A percentile compares a stretch with the other conserved stretches of the same genome.
phyloP scores from a whole-genome alignment of 2,888 invertebrate genomes.

The Mactromeris polynyma region DNA sequence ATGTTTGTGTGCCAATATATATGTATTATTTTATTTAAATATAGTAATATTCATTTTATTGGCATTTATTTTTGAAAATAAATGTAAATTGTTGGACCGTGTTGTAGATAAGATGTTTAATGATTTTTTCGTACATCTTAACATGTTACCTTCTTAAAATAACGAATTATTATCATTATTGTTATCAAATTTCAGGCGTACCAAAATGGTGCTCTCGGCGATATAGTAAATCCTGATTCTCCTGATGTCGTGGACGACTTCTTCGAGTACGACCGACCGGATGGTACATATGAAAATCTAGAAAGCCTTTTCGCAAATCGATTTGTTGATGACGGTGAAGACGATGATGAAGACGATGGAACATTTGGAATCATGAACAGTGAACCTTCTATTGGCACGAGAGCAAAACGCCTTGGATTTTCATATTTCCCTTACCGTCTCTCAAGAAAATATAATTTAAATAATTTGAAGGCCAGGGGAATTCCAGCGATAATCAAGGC shows the following conservation, averaged over 20 bases:
- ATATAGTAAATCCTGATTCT: slow-evolving; percentile 4
- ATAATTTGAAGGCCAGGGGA: neutral
- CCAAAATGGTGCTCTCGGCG: neutral
- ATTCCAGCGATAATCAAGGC: neutral
- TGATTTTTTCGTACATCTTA: too few species aligned
- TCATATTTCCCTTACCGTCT: slow-evolving; percentile 40
- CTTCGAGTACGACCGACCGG: slow-evolving; percentile 24
- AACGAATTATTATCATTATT: neutral
- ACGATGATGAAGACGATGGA: neutral
- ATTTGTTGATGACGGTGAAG: neutral
- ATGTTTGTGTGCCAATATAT: too few species aligned
- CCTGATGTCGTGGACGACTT: slow-evolving; percentile 9
- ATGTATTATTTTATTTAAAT: too few species aligned
- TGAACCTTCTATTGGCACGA: neutral
- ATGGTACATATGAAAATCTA: slow-evolving; percentile 13
- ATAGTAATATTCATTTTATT: too few species aligned
- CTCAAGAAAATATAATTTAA: slow-evolving; percentile 10
- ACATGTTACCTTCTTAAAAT: too few species aligned
- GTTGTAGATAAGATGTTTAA: too few species aligned
- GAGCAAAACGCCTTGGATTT: slow-evolving; percentile 42
- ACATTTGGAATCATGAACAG: slow-evolving; percentile 6
- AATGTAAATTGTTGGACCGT: too few species aligned
- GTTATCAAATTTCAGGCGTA: slow-evolving; percentile 23
- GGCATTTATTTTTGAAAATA: too few species aligned
- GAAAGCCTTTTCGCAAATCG: slow-evolving; percentile 14